Base-by-base conservation (phyloP, 1,140 invertebrate species). In the Berghia stephanieae region DNA sequence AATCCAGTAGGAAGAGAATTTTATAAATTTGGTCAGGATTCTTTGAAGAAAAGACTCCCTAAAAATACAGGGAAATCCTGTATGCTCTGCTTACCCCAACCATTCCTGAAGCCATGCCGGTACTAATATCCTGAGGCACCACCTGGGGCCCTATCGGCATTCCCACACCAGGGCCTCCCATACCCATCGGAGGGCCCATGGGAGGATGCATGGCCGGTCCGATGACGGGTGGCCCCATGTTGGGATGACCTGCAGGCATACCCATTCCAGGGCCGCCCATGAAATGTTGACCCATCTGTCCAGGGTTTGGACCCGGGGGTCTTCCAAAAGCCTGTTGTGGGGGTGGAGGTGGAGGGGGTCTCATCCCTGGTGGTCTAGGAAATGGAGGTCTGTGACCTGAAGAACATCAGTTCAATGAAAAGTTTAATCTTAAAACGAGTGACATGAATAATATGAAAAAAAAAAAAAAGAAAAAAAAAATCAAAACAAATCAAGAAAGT, bases 321-420 rank as follows among this genome's bases (percentile, higher is more conserved):
- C 72, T 66, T 34, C 43, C 24, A 5, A 24, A 44, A 16, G 5
- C 55, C 49, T 38, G 34, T 0, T 46, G 55, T 34, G 49, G 24
- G 63, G 18, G 46, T 42, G 31, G 44, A n/a, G 13, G 10, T 34
- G 46, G 27, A 10, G 34, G n/a, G 43, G n/a, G 63, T 71, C 38
- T 40, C 55, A 34, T 34, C 70, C 60, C 44, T 70, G 78, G 75
- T 3, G 80, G 78, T 18, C 81, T 90, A 90, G 75, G 31, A 31
- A 78, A 75, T 31, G 76, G 76, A 44, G 81, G 79, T n/a, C 72
- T 71, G 16, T 55, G 72, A 27, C 78, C 80, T n/a, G n/a, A n/a
- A n/a, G n/a, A n/a, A n/a, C n/a, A n/a, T n/a, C n/a, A n/a, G n/a
- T n/a, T n/a, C n/a, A n/a, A n/a, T n/a, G n/a, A n/a, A n/a, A n/a